Conservation (phyloP, 1,140 invertebrate genomes). For the Lucilia cuprina region DNA sequence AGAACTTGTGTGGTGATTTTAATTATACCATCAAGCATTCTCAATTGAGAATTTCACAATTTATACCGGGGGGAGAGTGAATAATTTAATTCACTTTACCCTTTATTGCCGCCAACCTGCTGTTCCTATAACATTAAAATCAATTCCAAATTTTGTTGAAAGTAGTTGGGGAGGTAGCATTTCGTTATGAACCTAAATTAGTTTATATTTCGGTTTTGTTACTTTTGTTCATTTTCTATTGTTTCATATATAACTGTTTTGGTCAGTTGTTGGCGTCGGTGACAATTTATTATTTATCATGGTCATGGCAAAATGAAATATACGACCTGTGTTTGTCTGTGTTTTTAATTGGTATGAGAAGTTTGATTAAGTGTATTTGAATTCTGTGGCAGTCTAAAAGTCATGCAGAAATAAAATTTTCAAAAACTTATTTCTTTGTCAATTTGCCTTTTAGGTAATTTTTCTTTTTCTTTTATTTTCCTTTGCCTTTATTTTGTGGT, state of each 20-base stretch:
- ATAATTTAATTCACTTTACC: not conserved
- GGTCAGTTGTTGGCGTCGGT: not conserved
- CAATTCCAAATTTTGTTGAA: not conserved
- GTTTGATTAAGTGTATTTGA: not conserved
- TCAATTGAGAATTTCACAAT: not conserved
- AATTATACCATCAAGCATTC: not conserved
- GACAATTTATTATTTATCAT: slow-evolving; percentile 21
- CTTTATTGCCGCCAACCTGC: not conserved
- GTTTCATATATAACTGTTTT: not conserved
- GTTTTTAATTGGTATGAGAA: not conserved
- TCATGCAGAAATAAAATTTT: not conserved
- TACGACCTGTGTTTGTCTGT: not conserved
- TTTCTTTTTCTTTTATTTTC: not conserved
- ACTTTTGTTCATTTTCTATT: not conserved
- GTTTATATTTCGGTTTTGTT: not conserved
- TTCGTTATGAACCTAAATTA: not conserved
- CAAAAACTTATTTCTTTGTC: not conserved
- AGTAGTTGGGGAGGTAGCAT: not conserved
- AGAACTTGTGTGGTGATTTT: not conserved
- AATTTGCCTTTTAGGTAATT: not conserved
- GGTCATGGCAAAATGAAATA: not conserved
- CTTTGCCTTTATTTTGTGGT: not conserved
- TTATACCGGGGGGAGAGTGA: not conserved
- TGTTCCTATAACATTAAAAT: not conserved
- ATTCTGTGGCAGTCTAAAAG: not conserved